Conservation (phyloP, 2,888 invertebrate genomes). For the Dorcus hopei region DNA sequence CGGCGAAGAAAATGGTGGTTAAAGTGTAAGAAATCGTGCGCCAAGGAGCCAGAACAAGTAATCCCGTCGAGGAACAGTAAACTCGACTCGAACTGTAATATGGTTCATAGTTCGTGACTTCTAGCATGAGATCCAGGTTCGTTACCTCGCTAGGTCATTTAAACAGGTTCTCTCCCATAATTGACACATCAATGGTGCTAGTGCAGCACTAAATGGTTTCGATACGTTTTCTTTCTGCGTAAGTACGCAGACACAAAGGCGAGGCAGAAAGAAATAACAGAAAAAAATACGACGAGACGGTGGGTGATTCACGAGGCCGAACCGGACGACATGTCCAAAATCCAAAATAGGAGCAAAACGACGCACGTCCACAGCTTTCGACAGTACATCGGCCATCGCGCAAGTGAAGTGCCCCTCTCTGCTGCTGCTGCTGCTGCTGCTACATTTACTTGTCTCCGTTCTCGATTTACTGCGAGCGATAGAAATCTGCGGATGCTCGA, state of each 20-base stretch:
- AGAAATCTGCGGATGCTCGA: conserved; percentile 40
- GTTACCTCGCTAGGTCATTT: conserved; percentile 32
- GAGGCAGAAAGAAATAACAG: not conserved
- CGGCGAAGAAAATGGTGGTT: not conserved
- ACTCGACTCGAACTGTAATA: conserved; percentile 21
- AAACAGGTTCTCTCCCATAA: conserved; percentile 38
- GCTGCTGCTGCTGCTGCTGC: conserved; percentile 26
- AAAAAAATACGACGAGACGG: conserved; percentile 18
- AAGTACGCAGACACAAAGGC: not conserved
- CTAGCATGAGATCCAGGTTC: conserved; percentile 27
- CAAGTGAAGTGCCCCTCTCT: conserved; percentile 24
- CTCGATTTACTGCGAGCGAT: conserved; percentile 45
- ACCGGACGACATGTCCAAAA: conserved; percentile 34
- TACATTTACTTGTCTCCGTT: conserved; percentile 28
- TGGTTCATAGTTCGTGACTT: conserved; percentile 39
- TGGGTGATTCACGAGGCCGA: conserved; percentile 36
- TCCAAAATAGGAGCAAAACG: conserved; percentile 35
- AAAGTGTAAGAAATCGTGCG: conserved; percentile 21
- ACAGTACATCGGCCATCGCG: conserved; percentile 23
- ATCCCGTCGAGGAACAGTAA: conserved; percentile 18
- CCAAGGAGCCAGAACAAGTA: conserved; percentile 21
- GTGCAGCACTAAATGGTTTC: conserved; percentile 37
- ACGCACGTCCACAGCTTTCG: conserved; percentile 24
- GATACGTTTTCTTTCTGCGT: conserved; percentile 11
- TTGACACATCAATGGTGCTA: conserved; percentile 44